Percentiles rank a stretch among this genome's conserved stretches.
These are phyloP conservation scores for Panzeria rudis DNA, from an alignment of 2,888 invertebrate genomes.

Conservation along the genomic window DNA sequence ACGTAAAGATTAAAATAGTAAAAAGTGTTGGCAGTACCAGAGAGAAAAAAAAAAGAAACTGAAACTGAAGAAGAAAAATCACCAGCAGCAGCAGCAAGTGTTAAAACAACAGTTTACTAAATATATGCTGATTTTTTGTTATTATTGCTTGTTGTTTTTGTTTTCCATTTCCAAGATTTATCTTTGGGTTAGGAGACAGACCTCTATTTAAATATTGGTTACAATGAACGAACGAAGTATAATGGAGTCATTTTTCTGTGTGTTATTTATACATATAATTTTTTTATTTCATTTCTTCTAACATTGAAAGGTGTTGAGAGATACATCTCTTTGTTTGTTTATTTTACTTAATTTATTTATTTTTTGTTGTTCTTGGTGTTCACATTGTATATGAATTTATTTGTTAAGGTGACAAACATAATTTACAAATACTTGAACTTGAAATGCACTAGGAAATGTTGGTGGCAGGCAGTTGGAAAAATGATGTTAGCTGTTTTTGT, in stretches of 20 bases:
- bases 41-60: neutral
- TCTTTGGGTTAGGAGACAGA: slow-evolving; percentile 68
- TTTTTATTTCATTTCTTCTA: slow-evolving; percentile 45
- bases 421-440: slow-evolving; percentile 71
- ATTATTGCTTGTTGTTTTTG: slow-evolving; percentile 33
- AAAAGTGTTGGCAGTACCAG: slow-evolving; percentile 23
- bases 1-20: slow-evolving; percentile 45
- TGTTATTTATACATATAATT: slow-evolving; percentile 30
- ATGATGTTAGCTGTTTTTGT: slow-evolving; percentile 45
- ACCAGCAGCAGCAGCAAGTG: slow-evolving; percentile 72
- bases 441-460: slow-evolving; percentile 36
- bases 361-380: slow-evolving; percentile 20
- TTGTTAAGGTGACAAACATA: slow-evolving; percentile 70
- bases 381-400: slow-evolving; percentile 59
- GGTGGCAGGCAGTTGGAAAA: slow-evolving; percentile 29
- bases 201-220: slow-evolving; percentile 72
- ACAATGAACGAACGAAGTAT: slow-evolving; percentile 67
- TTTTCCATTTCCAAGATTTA: slow-evolving; percentile 63
- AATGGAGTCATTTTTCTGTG: slow-evolving; percentile 66
- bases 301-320: slow-evolving; percentile 69
- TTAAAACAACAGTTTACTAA: slow-evolving; percentile 75
- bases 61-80: slow-evolving; percentile 28
- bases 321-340: slow-evolving; percentile 64
- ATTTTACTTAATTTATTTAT: neutral
- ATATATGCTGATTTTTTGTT: slow-evolving; percentile 70